Evolutionary conservation across 35 echinoderm and acorn worm species (phyloP), one percentile per base, ranked within the genome.

Genomic region (Apostichopus californicus): DNA sequence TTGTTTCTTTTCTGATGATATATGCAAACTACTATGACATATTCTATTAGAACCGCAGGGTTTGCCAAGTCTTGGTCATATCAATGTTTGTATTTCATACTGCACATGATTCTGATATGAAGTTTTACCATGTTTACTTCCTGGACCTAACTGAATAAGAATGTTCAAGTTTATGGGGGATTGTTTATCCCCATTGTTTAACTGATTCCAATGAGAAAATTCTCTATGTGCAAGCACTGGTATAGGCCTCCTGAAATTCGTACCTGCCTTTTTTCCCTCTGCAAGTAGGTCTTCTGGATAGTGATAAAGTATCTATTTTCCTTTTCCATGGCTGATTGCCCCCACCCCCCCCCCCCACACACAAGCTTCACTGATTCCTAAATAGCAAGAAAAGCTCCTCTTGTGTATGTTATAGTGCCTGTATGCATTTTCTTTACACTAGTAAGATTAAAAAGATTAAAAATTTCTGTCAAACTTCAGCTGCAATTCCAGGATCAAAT

Each of bases 341-440:
- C 59, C 64, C 86, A 4, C 34, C 34, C 28, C 34, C 34, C 34
- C 34, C 2, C 34, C 34, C 34, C 34, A 2, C 34, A 46, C 34
- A 63, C 64, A 87, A 71, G 18, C 86, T 87, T 87, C 13, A 56
- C 82, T 66, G 86, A 87, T 17, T 87, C 86, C 46, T 87, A n/a
- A 66, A 87, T 17, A 25, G 57, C 86, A 25, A 23, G 23, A 26
- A 87, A 20, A 87, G 64, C 57, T 25, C 66, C 57, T 26, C 57
- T 87, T 87, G 86, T 87, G 86, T 87, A 53, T 26, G 20, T 17
- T 25, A 87, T 87, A 52, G 18, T 17, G 64, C 4, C 59, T 87
- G 18, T 68, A 26, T 87, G n/a, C 58, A 87, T 87, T 87, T 22
- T 87, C 86, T 66, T 87, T 34, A 87, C 86, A 87, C 86, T 87